phyloP scores from a whole-genome alignment of 2,888 invertebrate genomes.

The Ochlodes sylvanus region DNA sequence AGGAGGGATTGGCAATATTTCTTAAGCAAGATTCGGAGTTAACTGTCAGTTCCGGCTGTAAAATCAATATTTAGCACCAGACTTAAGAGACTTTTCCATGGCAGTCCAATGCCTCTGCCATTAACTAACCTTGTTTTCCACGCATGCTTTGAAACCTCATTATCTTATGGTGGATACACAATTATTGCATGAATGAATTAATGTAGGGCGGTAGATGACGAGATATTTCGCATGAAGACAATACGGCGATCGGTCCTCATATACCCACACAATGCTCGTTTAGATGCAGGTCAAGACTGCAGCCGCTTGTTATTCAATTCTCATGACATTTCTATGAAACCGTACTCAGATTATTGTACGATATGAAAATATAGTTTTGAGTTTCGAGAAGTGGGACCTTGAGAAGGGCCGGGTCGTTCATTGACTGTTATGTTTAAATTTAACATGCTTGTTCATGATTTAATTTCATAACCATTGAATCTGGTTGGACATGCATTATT shows the following conservation, averaged over 20 bases:
- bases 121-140: neutral
- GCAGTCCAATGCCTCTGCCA: neutral
- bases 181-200: neutral
- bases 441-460: too few species aligned
- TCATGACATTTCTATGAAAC: conserved; percentile 32
- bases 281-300: conserved; percentile 47
- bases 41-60: too few species aligned
- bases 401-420: neutral
- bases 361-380: conserved; percentile 23
- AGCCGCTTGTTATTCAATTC: conserved; percentile 36
- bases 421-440: neutral
- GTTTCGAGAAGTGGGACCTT: conserved; percentile 12
- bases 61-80: too few species aligned
- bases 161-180: neutral
- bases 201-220: conserved; percentile 29
- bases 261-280: conserved; percentile 45
- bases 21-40: too few species aligned
- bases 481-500: too few species aligned
- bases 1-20: too few species aligned
- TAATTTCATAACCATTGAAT: too few species aligned
- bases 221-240: conserved; percentile 41
- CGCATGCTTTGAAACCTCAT: neutral
- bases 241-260: conserved; percentile 22
- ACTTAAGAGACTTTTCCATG: too few species aligned
- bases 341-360: conserved; percentile 16